Percentiles rank a stretch among this genome's conserved stretches.
These are phyloP conservation scores for Hippocampus comes DNA, from an alignment of 2,113 vertebrate genomes.

Conservation along the genomic window DNA sequence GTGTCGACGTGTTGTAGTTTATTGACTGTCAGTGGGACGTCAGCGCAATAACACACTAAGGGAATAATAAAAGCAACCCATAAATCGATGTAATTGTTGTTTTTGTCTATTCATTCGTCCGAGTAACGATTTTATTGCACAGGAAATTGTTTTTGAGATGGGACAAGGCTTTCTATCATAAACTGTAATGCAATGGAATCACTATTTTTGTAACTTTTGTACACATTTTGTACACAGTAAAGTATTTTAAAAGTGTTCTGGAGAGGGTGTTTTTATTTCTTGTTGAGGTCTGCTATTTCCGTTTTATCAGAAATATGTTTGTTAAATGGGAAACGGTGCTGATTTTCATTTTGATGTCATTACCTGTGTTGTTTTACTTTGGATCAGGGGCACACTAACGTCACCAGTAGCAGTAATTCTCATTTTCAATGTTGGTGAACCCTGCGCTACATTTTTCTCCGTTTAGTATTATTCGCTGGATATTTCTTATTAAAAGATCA, in stretches of 20 bases:
- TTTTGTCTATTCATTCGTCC: background rate
- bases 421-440: too few relatives aligned
- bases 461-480: background rate
- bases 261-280: background rate
- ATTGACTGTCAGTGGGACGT: background rate
- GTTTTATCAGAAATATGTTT: background rate
- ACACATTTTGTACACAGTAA: constrained; percentile 46
- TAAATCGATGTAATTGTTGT: background rate
- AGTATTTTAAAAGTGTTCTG: constrained; percentile 14
- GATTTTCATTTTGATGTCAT: background rate
- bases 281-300: background rate
- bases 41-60: background rate
- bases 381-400: too few relatives aligned
- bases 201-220: constrained; percentile 55
- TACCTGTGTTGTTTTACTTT: too few relatives aligned
- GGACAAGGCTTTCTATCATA: constrained; percentile 5
- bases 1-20: background rate
- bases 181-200: constrained; percentile 23
- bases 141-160: background rate
- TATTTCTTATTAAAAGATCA: background rate
- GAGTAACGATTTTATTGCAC: too few relatives aligned
- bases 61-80: background rate
- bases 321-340: background rate
- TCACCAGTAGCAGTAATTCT: too few relatives aligned
- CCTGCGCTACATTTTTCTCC: too few relatives aligned